A percentile compares a stretch with the other conserved stretches of the same genome.
phyloP scores from a whole-genome alignment of 2,113 vertebrate species.

The Halichoerus grypus region DNA sequence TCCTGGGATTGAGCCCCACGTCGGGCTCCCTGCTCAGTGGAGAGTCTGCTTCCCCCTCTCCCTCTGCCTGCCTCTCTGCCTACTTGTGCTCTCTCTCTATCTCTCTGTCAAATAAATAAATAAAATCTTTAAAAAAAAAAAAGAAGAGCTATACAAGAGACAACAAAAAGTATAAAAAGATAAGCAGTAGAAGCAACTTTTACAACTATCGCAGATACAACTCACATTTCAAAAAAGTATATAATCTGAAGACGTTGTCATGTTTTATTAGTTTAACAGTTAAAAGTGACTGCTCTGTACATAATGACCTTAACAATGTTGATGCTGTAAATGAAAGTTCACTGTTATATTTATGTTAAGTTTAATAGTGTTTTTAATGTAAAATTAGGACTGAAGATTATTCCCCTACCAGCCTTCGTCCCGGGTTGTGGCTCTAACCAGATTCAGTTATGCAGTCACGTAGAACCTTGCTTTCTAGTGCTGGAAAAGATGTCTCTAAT shows the following conservation, averaged over 20 bases:
- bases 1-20: too few species aligned
- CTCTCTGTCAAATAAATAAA: too few species aligned
- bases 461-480: constrained; percentile 94
- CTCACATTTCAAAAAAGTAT: neutral
- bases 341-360: constrained; percentile 88
- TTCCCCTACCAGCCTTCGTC: constrained; percentile 88
- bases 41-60: too few species aligned
- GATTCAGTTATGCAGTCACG: constrained; percentile 90
- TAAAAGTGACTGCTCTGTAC: constrained; percentile 90
- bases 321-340: constrained; percentile 89
- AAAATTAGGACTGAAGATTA: constrained; percentile 91
- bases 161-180: neutral
- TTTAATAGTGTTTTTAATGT: constrained; percentile 88
- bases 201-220: neutral
- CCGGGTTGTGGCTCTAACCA: constrained; percentile 92
- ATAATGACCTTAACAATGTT: constrained; percentile 90
- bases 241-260: constrained; percentile 86
- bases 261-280: constrained; percentile 90
- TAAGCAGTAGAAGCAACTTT: neutral
- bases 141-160: neutral
- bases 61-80: too few species aligned
- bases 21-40: too few species aligned
- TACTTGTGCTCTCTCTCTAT: too few species aligned
- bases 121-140: too few species aligned
- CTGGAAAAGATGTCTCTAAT: constrained; percentile 92